phyloP scores from a whole-genome alignment of 2,797 vertebrate species.

The Falco berigora region DNA sequence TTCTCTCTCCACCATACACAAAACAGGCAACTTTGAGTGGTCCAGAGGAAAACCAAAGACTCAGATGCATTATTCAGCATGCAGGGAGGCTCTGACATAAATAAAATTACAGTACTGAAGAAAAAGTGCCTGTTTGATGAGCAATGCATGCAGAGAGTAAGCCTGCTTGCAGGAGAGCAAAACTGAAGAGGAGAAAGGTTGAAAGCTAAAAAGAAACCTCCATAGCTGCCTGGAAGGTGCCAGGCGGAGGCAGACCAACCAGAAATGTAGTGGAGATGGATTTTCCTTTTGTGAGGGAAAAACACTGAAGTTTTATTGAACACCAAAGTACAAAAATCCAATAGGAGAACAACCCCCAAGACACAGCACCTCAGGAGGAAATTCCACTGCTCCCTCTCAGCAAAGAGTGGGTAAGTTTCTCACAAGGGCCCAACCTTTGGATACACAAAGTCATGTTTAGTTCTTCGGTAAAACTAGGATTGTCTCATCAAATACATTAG shows the following conservation, averaged over 20 bases:
- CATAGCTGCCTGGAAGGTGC: background rate
- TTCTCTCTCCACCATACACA: background rate
- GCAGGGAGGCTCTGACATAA: background rate
- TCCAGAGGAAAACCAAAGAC: background rate
- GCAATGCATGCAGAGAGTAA: background rate
- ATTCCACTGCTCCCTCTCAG: background rate
- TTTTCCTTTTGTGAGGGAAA: background rate
- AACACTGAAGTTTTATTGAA: background rate
- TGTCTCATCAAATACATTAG: background rate
- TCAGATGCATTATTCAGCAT: background rate
- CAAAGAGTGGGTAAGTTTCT: background rate
- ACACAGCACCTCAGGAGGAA: background rate
- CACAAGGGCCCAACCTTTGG: background rate
- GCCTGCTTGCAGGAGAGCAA: background rate
- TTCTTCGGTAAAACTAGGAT: background rate
- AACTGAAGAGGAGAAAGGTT: background rate
- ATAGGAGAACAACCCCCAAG: background rate
- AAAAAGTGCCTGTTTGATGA: background rate
- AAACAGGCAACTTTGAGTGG: background rate
- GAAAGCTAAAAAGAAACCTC: background rate
- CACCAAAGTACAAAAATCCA: background rate
- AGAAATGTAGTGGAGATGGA: background rate
- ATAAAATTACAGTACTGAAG: background rate
- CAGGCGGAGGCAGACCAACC: background rate
- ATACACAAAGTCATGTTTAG: background rate